These are phyloP conservation scores for Danaus plexippus DNA, from an alignment of 1,140 invertebrate genomes.

Conservation along the genomic window DNA sequence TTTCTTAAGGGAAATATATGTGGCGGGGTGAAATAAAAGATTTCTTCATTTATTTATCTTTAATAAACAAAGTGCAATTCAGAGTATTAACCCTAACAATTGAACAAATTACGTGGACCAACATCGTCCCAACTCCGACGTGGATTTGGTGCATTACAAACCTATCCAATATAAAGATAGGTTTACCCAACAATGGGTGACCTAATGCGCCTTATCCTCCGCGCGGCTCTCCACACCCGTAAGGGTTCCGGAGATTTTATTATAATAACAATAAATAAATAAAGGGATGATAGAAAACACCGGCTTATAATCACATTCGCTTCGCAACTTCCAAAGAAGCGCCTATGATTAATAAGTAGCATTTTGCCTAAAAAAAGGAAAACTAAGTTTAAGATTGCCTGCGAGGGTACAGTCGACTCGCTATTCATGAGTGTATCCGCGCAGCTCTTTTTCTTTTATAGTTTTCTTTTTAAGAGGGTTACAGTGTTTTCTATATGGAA, in stretches of 20 bases:
- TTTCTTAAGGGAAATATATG: too few species aligned
- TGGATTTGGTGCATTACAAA: conserved; percentile 34
- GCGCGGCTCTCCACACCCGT: conserved; percentile 24
- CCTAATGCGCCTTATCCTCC: conserved; percentile 34
- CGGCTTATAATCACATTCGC: conserved; percentile 45
- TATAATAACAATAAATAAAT: conserved; percentile 51
- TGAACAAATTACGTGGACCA: conserved; percentile 64
- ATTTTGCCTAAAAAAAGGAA: conserved; percentile 45
- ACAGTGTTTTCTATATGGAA: conserved; percentile 40
- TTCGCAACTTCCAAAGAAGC: conserved; percentile 66
- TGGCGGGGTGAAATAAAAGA: conserved; percentile 37
- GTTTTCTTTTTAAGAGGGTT: conserved; percentile 56
- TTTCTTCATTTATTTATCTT: conserved; percentile 69
- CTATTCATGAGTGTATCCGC: conserved; percentile 46
- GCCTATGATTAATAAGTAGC: conserved; percentile 43
- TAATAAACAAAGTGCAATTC: conserved; percentile 71
- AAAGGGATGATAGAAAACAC: conserved; percentile 45
- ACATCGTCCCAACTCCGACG: conserved; percentile 45
- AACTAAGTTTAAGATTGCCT: conserved; percentile 43
- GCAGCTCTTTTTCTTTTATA: conserved; percentile 38
- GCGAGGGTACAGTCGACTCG: conserved; percentile 53
- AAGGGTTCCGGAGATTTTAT: conserved; percentile 24
- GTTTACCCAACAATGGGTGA: conserved; percentile 26
- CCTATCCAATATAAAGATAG: conserved; percentile 38
- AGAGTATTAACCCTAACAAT: conserved; percentile 70